Evolutionary conservation across 2,797 vertebrate species (phyloP).

Genomic region (Crenuchus spilurus): DNA sequence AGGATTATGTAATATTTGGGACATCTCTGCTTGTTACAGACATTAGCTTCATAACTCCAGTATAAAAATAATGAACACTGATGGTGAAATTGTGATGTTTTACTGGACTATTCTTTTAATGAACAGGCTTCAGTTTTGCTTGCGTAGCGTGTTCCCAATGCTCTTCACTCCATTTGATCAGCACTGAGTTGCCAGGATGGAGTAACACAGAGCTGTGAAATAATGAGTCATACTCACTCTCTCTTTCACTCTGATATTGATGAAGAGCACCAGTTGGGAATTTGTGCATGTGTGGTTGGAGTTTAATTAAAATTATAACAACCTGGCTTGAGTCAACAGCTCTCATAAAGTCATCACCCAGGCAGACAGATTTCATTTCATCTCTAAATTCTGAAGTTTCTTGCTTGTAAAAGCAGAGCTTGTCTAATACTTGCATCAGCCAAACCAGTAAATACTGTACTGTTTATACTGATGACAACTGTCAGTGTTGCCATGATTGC

Average conservation of each 20-base stretch:
- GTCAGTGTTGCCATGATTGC: not conserved
- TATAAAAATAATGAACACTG: not conserved
- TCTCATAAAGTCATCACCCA: conserved; percentile 4
- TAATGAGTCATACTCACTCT: not conserved
- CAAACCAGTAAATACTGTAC: not conserved
- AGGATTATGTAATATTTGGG: too few relatives aligned
- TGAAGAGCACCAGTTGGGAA: not conserved
- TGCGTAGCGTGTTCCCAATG: not conserved
- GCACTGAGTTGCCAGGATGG: not conserved
- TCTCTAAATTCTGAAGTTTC: not conserved
- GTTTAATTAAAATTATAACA: conserved; percentile 9
- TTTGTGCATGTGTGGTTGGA: not conserved
- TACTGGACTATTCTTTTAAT: not conserved
- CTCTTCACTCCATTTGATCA: not conserved
- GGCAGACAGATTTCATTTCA: not conserved
- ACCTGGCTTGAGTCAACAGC: conserved; percentile 1
- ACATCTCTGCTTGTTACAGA: too few relatives aligned
- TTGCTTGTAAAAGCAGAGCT: not conserved
- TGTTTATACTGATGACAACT: conserved; percentile 3
- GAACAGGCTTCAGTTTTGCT: not conserved
- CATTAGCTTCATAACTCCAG: not conserved
- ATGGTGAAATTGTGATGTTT: too few relatives aligned
- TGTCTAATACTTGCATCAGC: conserved; percentile 23
- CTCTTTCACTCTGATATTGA: not conserved
- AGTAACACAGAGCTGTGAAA: not conserved